Evolutionary conservation across 2,797 vertebrate genomes (phyloP).

Genomic region (Argyrosomus regius): DNA sequence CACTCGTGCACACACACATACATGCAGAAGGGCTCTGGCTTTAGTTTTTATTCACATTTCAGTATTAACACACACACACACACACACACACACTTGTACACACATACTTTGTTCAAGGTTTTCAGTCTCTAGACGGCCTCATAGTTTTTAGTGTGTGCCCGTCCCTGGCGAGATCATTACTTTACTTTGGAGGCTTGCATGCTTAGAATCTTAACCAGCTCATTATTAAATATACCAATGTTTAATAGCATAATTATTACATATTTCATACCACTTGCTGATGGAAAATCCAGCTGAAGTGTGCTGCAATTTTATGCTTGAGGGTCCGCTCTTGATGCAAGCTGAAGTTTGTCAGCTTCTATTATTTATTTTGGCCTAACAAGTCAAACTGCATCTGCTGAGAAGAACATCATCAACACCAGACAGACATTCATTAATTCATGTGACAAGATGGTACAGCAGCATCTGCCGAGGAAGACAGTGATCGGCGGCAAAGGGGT

Average conservation of each 20-base stretch:
- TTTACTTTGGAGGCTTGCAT: conserved; percentile 66
- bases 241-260: conserved; percentile 81
- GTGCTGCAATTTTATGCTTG: conserved; percentile 73
- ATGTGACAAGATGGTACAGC: conserved; percentile 71
- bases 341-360: conserved; percentile 76
- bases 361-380: conserved; percentile 78
- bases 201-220: conserved; percentile 75
- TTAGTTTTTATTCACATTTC: conserved; percentile 4
- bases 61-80: conserved; percentile 15
- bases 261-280: conserved; percentile 73
- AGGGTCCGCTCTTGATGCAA: conserved; percentile 69
- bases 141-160: conserved; percentile 57
- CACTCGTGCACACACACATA: background rate
- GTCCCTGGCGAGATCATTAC: conserved; percentile 74
- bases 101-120: conserved; percentile 67
- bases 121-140: conserved; percentile 58
- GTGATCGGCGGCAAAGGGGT: conserved; percentile 64
- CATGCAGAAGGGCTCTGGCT: conserved; percentile 21
- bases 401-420: conserved; percentile 67
- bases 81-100: conserved; percentile 16
- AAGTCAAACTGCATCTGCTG: conserved; percentile 76
- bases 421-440: conserved; percentile 76
- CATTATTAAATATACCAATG: conserved; percentile 79
- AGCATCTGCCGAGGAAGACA: conserved; percentile 73
- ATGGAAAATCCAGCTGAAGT: conserved; percentile 71